Percentiles rank a stretch among this genome's conserved stretches.
Evolutionary conservation across 1,140 invertebrate species (phyloP).

Genomic region (Carcinoscorpius rotundicauda): DNA sequence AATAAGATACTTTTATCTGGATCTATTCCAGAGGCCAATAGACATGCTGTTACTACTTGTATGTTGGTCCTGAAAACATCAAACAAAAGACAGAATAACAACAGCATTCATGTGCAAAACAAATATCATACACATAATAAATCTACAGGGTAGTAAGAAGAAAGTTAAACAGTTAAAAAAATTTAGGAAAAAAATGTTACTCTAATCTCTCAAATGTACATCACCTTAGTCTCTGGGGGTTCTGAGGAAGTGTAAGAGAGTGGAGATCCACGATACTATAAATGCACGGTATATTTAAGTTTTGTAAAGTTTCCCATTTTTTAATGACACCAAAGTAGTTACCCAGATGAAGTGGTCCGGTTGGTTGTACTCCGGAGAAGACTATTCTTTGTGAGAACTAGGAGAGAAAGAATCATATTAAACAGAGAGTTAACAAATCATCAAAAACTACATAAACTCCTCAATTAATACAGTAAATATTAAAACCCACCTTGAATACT

Average conservation of each 20-base stretch:
- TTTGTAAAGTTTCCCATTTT: constrained; percentile 73
- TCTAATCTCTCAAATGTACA: no score
- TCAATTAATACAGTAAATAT: no score
- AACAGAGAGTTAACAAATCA: no score
- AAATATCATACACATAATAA: background rate
- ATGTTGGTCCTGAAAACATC: constrained; percentile 44
- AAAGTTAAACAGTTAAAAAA: no score
- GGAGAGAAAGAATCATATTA: no score
- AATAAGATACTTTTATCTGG: constrained; percentile 69
- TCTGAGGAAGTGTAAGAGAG: constrained; percentile 76
- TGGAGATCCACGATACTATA: constrained; percentile 89
- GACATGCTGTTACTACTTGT: constrained; percentile 59
- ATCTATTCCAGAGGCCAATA: constrained; percentile 86
- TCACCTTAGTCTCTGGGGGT: constrained; percentile 47
- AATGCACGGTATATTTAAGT: constrained; percentile 50
- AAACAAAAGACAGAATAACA: background rate
- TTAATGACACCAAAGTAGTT: constrained; percentile 92
- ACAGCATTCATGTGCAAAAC: background rate
- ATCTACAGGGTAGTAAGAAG: no score
- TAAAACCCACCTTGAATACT: no score
- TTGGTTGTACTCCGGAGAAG: constrained; percentile 93
- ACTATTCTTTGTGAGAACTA: constrained; percentile 29
- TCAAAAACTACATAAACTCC: no score
- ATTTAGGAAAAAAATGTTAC: no score
- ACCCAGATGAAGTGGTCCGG: constrained; percentile 83